A percentile compares a stretch with the other conserved stretches of the same genome.
Evolutionary conservation across 1,140 invertebrate genomes (phyloP).

Genomic region (Pseudomyrmex concolor): DNA sequence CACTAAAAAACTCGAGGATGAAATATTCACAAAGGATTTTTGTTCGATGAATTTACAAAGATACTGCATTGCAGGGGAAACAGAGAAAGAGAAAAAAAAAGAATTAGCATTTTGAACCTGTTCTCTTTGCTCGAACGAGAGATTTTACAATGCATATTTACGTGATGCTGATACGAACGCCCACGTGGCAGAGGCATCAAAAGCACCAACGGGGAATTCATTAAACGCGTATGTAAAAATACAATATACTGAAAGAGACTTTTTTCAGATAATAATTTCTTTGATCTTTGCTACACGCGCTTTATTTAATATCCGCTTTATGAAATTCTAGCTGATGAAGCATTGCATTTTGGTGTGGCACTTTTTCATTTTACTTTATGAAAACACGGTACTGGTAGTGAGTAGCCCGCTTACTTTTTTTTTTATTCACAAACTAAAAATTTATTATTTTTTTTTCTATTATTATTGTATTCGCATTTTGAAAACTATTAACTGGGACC

Average conservation of each 20-base stretch:
- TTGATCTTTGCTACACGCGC: conserved; percentile 15
- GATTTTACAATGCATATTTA: conserved; percentile 11
- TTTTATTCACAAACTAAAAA: neutral
- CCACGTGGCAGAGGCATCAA: conserved; percentile 13
- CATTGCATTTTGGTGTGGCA: neutral
- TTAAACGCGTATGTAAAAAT: conserved; percentile 37
- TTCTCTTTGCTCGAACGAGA: neutral
- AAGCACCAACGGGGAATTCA: conserved; percentile 12
- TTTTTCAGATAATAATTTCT: conserved; percentile 35
- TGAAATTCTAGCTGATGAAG: conserved; percentile 51
- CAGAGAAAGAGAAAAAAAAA: too few species aligned
- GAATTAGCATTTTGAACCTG: neutral
- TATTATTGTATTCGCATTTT: neutral
- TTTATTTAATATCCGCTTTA: conserved; percentile 46
- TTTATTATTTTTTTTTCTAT: neutral
- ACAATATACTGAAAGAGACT: conserved; percentile 5
- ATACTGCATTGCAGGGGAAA: neutral
- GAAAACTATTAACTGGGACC: neutral
- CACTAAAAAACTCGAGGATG: neutral
- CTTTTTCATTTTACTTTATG: conserved; percentile 26
- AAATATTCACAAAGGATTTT: neutral
- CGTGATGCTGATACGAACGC: neutral
- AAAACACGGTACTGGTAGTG: neutral
- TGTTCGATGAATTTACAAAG: neutral
- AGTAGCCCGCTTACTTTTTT: neutral